Conservation (phyloP, 2,888 invertebrate genomes). For the Cataglyphis albicans region DNA sequence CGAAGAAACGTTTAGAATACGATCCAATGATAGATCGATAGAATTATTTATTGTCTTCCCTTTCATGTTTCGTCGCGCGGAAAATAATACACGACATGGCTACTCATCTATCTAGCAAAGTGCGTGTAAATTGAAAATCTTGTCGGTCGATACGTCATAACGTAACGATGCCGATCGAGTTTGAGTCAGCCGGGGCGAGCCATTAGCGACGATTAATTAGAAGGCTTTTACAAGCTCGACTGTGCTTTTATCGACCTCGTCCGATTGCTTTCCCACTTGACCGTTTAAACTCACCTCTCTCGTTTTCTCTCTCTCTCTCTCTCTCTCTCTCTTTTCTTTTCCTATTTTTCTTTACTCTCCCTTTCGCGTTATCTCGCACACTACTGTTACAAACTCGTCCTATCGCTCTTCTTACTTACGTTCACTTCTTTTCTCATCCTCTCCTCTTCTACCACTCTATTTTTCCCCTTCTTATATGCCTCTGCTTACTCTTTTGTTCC, state of each 20-base stretch:
- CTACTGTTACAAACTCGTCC: slow-evolving; percentile 13
- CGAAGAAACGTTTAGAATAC: not conserved
- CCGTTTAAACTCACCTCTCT: slow-evolving; percentile 59
- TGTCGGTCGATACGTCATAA: slow-evolving; percentile 65
- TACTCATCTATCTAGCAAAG: slow-evolving; percentile 17
- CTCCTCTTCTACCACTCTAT: slow-evolving; percentile 19
- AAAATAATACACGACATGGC: not conserved
- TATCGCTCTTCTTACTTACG: slow-evolving; percentile 38
- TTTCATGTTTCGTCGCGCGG: slow-evolving; percentile 24
- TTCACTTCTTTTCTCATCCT: not conserved
- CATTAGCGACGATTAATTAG: slow-evolving; percentile 71
- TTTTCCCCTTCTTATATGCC: slow-evolving; percentile 33
- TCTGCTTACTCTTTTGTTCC: slow-evolving; percentile 23
- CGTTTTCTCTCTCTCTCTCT: slow-evolving; percentile 14
- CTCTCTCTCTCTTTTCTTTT: not conserved
- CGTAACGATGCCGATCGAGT: slow-evolving; percentile 33
- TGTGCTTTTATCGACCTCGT: slow-evolving; percentile 69
- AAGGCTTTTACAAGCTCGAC: slow-evolving; percentile 55
- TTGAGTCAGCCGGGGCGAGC: slow-evolving; percentile 42
- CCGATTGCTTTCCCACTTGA: slow-evolving; percentile 71
- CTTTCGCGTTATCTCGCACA: slow-evolving; percentile 3
- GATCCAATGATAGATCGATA: slow-evolving; percentile 2
- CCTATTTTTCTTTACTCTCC: not conserved
- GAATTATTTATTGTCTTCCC: slow-evolving; percentile 39
- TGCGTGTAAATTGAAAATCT: slow-evolving; percentile 55